These are phyloP conservation scores for Philhelius pedissequus DNA, from an alignment of 2,888 invertebrate genomes.

Conservation along the genomic window DNA sequence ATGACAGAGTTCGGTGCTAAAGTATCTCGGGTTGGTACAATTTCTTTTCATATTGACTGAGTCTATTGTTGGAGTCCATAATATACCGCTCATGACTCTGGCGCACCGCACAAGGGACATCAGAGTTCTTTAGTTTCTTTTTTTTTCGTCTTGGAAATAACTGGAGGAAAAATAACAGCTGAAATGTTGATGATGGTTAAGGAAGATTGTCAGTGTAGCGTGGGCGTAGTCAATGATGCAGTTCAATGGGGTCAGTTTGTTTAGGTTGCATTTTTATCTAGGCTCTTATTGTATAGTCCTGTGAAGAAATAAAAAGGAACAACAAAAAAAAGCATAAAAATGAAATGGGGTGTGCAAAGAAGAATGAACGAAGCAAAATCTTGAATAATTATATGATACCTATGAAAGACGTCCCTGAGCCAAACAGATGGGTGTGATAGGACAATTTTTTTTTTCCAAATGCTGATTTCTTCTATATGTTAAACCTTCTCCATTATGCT, in stretches of 20 bases:
- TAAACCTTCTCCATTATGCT: no score
- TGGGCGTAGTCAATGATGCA: not conserved
- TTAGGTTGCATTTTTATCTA: not conserved
- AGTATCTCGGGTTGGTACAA: constrained; percentile 44
- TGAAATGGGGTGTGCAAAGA: not conserved
- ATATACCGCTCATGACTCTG: not conserved
- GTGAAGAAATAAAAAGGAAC: not conserved
- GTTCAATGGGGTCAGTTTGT: constrained; percentile 16
- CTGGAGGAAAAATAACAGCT: not conserved
- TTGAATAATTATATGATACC: not conserved
- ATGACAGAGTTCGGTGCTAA: constrained; percentile 7
- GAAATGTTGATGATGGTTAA: not conserved
- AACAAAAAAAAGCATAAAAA: not conserved
- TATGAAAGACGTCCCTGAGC: not conserved
- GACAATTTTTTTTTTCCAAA: not conserved
- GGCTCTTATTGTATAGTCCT: not conserved
- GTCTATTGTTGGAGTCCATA: constrained; percentile 29
- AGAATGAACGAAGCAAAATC: not conserved
- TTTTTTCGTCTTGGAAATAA: not conserved
- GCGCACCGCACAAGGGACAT: not conserved
- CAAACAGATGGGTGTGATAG: not conserved
- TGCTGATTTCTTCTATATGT: no score
- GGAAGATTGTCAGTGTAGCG: not conserved
- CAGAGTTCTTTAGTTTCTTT: not conserved
- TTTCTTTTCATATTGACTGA: constrained; percentile 54